Evolutionary conservation across 2,888 invertebrate genomes (phyloP), one percentile per base, ranked within the genome.

Genomic region (Phasia obesa): DNA sequence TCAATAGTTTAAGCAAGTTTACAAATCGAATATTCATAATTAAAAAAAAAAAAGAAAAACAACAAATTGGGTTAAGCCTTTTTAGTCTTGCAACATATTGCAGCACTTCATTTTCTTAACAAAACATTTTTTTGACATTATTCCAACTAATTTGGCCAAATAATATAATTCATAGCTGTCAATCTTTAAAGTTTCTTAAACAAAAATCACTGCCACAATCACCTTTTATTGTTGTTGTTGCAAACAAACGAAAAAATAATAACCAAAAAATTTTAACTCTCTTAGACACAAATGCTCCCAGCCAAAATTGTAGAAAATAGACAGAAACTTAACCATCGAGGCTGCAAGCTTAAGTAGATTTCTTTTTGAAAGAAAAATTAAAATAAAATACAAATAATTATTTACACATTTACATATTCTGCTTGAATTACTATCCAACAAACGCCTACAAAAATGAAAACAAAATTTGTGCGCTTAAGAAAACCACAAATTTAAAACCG

Each of bases 401-500:
- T 60, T 73, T 67, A 59, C 44, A 60, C 59, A 79, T 79, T 79
- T 71, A 53, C 79, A 73, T 79, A 73, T 73, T 79, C 65, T 73
- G 42, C 65, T 59, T 31, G 78, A 53, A 23, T 49, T 71, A 67
- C 25, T 75, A 42, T 64, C n/a, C 75, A 31, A 53, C 65, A 65
- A 79, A 83, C 83, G 75, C 83, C 83, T 60, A 82, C 82, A 59
- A 73, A 73, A 42, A 13, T 42, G 2, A 13, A 42, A n/a, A 42
- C 11, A 42, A n/a, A 42, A 2, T 2, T n/a, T 42, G 4, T n/a
- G 38, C n/a, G n/a, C n/a, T 38, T 42, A 69, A 65, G 13, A 51
- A 38, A 65, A 65, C 42, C 42, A 55, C 57, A 44, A 47, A n/a
- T 31, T 57, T 9, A 23, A 31, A 27, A 21, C 13, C n/a, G n/a